Percentiles rank a stretch among this genome's conserved stretches.
These are phyloP conservation scores for Rhizomys pruinosus DNA, from an alignment of 2,113 vertebrate species.

Conservation along the genomic window DNA sequence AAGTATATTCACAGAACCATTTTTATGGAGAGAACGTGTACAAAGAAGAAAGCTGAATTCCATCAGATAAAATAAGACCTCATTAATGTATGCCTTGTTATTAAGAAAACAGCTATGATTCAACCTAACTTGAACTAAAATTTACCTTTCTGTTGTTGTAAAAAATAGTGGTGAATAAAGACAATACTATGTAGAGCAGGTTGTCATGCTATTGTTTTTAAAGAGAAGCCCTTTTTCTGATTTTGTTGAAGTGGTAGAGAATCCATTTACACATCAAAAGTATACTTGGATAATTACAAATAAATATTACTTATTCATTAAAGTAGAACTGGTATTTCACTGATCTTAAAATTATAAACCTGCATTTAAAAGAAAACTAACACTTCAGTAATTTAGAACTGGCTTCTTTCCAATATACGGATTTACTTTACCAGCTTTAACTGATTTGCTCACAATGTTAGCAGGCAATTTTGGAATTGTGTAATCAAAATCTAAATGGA, in stretches of 20 bases:
- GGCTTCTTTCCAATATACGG: constrained; percentile 58
- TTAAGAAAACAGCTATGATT: constrained; percentile 28
- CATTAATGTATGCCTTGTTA: neutral
- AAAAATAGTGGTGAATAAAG: neutral
- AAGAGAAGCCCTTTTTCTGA: constrained; percentile 3
- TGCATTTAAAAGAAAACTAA: constrained; percentile 38
- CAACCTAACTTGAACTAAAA: neutral
- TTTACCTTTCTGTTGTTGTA: constrained; percentile 36
- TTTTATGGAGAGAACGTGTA: neutral
- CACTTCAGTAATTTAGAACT: constrained; percentile 69
- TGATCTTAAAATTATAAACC: constrained; percentile 69
- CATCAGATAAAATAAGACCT: constrained; percentile 3
- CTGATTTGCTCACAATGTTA: constrained; percentile 65
- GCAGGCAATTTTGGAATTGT: constrained; percentile 77
- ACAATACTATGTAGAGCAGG: neutral
- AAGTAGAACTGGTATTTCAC: constrained; percentile 54
- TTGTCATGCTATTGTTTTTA: neutral
- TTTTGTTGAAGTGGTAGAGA: constrained; percentile 48
- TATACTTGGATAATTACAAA: constrained; percentile 60
- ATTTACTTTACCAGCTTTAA: constrained; percentile 74
- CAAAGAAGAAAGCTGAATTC: neutral
- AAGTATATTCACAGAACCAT: neutral
- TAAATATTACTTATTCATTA: constrained; percentile 72
- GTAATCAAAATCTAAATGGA: constrained; percentile 77
- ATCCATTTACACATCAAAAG: constrained; percentile 62